A percentile compares a stretch with the other conserved stretches of the same genome.
Conservation (phyloP, 2,888 invertebrate genomes). For the Parnassius orleans region DNA sequence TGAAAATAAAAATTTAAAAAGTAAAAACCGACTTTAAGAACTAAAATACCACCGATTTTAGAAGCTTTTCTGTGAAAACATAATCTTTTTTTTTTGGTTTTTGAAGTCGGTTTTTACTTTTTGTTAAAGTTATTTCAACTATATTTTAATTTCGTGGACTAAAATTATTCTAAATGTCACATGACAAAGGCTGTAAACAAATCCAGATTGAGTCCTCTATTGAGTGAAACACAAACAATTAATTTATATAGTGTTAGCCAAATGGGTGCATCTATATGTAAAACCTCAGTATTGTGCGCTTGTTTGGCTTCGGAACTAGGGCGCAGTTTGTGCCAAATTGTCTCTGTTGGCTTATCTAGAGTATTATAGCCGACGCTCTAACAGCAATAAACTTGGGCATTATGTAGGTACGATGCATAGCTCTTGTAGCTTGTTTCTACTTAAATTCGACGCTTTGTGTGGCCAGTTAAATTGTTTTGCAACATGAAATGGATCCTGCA, state of each 20-base stretch:
- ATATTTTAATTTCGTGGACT: conserved; percentile 5
- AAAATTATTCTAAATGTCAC: conserved; percentile 10
- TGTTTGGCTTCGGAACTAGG: conserved; percentile 73
- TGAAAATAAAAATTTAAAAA: too few relatives aligned
- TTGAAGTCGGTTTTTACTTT: too few relatives aligned
- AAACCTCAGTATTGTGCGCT: conserved; percentile 67
- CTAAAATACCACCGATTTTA: too few relatives aligned
- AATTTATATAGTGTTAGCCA: conserved; percentile 75
- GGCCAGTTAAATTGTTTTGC: conserved; percentile 27
- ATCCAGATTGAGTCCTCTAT: conserved; percentile 46
- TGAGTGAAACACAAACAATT: conserved; percentile 70
- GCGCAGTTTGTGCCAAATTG: conserved; percentile 77
- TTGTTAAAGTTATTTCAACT: too few relatives aligned
- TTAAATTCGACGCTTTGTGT: conserved; percentile 48
- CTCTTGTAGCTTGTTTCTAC: conserved; percentile 52
- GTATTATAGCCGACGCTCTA: conserved; percentile 68
- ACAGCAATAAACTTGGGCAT: conserved; percentile 68
- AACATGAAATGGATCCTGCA: conserved; percentile 16
- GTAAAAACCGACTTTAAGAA: too few relatives aligned
- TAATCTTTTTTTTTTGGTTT: too few relatives aligned
- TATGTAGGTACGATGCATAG: conserved; percentile 58
- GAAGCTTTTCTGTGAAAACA: too few relatives aligned
- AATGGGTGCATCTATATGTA: conserved; percentile 78
- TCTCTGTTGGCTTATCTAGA: conserved; percentile 78
- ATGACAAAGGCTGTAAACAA: conserved; percentile 16